Percentiles rank a stretch among this genome's conserved stretches.
Conservation (phyloP, 2,113 vertebrate species). For the Carollia perspicillata region DNA sequence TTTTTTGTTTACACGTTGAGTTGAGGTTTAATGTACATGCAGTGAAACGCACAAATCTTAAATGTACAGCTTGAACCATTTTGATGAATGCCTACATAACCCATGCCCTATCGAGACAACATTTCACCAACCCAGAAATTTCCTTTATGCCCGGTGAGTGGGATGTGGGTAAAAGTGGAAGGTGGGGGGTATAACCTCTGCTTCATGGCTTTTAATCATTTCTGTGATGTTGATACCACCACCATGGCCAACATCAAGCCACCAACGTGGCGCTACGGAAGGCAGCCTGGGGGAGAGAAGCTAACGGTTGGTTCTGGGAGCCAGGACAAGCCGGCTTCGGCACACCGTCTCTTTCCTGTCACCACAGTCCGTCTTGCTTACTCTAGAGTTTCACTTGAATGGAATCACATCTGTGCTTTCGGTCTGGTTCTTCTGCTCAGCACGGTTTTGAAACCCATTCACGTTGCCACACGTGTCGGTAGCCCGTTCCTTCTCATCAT, state of each 20-base stretch:
- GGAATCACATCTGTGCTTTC: neutral
- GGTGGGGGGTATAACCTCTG: neutral
- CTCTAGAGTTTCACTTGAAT: neutral
- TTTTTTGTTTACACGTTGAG: neutral
- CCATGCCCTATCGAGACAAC: neutral
- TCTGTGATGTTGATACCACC: neutral
- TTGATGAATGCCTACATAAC: neutral
- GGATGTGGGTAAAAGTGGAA: neutral
- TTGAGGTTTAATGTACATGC: neutral
- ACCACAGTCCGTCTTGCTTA: neutral
- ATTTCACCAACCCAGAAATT: neutral
- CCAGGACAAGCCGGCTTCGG: no score
- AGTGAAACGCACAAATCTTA: neutral
- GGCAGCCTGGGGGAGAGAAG: neutral
- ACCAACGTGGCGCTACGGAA: neutral
- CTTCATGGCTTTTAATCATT: neutral
- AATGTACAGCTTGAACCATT: neutral
- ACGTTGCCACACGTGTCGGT: neutral
- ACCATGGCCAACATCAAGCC: neutral
- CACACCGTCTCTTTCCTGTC: neutral
- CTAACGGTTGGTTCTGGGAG: neutral
- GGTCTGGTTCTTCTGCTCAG: neutral
- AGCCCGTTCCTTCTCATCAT: neutral
- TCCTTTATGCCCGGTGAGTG: neutral
- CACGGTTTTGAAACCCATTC: neutral